Percentiles rank a stretch among this genome's conserved stretches.
Evolutionary conservation across 2,113 vertebrate species (phyloP).

Genomic region (Actinemys pallida): DNA sequence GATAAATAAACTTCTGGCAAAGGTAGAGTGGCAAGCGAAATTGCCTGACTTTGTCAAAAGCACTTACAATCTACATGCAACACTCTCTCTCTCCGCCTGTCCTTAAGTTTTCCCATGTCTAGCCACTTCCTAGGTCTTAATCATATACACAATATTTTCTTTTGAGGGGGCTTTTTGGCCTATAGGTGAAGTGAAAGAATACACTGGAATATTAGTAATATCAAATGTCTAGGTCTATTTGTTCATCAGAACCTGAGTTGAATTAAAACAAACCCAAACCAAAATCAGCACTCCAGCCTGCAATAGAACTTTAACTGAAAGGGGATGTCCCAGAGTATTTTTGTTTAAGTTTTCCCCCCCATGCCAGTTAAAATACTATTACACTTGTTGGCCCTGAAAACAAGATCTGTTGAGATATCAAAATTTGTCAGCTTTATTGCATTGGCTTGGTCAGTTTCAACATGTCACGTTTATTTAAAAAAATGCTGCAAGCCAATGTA

Average conservation of each 20-base stretch:
- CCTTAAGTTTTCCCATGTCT: background rate
- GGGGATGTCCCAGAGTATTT: background rate
- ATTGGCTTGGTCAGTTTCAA: background rate
- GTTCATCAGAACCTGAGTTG: background rate
- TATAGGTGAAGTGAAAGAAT: background rate
- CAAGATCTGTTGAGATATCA: fast-evolving
- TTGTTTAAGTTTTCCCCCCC: background rate
- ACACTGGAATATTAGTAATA: background rate
- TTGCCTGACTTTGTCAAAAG: background rate
- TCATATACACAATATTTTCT: background rate
- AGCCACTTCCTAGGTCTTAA: background rate
- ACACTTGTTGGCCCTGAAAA: background rate
- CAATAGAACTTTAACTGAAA: background rate
- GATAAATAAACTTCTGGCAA: background rate
- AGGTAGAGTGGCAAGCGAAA: background rate
- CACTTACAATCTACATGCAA: background rate
- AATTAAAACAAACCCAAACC: background rate
- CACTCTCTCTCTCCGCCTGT: background rate
- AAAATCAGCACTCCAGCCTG: background rate
- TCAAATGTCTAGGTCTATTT: background rate
- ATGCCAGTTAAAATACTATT: background rate
- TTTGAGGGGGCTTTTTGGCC: background rate
- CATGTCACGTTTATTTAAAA: background rate
- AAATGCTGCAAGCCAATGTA: background rate
- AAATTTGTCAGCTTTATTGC: background rate